These are phyloP conservation scores for Monarcha castaneiventris DNA, from an alignment of 2,113 vertebrate genomes.

Conservation along the genomic window DNA sequence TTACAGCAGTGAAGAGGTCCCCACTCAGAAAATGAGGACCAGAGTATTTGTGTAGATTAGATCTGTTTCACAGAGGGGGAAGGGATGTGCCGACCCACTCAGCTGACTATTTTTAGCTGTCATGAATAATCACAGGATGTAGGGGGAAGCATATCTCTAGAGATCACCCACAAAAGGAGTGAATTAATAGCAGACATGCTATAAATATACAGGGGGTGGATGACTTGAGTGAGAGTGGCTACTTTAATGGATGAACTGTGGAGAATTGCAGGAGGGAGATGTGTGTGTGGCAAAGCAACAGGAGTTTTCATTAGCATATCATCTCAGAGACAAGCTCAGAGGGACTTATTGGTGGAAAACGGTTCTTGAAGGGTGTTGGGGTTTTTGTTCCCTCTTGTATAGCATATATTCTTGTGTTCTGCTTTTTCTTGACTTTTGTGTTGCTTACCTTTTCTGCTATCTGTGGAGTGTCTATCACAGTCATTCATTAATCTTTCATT, in stretches of 20 bases:
- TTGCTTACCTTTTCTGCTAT: not conserved
- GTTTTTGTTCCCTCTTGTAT: not conserved
- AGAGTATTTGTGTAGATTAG: not conserved
- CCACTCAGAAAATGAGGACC: not conserved
- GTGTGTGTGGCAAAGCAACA: not conserved
- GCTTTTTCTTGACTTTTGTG: not conserved
- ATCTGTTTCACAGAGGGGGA: not conserved
- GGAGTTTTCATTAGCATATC: not conserved
- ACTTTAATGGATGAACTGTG: not conserved
- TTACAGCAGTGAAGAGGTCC: not conserved
- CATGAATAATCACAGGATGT: constrained; percentile 31
- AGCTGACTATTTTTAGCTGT: constrained; percentile 21
- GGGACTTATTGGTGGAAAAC: not conserved
- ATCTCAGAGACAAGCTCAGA: not conserved
- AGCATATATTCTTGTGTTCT: not conserved
- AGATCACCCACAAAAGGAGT: constrained; percentile 4
- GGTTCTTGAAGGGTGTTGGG: not conserved
- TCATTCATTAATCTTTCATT: not conserved
- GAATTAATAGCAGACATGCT: constrained; percentile 22
- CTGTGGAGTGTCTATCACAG: not conserved
- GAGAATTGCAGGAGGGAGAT: not conserved
- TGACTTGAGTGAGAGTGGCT: not conserved
- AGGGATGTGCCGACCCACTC: not conserved
- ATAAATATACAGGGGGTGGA: not conserved
- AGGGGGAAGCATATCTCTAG: not conserved